Conservation (phyloP, 2,888 invertebrate genomes). For the Notodonta dromedarius region DNA sequence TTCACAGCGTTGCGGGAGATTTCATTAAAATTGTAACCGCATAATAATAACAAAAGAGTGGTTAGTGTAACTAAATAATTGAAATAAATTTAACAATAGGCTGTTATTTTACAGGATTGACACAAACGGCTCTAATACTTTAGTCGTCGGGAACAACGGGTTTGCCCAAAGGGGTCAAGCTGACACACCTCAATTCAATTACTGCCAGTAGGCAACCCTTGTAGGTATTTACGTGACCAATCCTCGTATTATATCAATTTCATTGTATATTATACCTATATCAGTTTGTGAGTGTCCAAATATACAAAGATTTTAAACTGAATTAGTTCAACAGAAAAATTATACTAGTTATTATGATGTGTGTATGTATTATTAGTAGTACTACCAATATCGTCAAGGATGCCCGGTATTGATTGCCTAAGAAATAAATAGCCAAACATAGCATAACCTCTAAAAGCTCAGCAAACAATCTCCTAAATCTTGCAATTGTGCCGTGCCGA, state of each 20-base stretch:
- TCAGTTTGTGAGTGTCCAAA: too few species aligned
- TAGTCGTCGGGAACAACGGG: constrained; percentile 61
- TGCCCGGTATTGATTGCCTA: background rate
- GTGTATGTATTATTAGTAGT: too few species aligned
- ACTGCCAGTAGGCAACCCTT: constrained; percentile 41
- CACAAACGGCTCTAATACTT: constrained; percentile 45
- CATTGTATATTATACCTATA: too few species aligned
- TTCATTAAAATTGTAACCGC: constrained; percentile 1
- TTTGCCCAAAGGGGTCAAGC: constrained; percentile 49
- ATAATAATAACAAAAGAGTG: constrained; percentile 1
- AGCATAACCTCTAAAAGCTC: background rate
- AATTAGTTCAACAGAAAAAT: background rate
- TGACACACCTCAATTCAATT: constrained; percentile 54
- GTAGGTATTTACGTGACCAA: constrained; percentile 23
- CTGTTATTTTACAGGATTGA: constrained; percentile 15
- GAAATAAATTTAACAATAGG: background rate
- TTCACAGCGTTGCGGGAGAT: background rate
- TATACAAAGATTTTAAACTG: too few species aligned
- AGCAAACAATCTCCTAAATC: background rate
- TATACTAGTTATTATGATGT: background rate
- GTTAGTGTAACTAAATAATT: constrained; percentile 6
- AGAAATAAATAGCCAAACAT: background rate
- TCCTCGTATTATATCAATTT: background rate
- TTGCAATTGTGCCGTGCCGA: background rate
- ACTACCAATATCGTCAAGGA: too few species aligned